Evolutionary conservation across 2,888 invertebrate genomes (phyloP).

Genomic region (Phaedon cochleariae): DNA sequence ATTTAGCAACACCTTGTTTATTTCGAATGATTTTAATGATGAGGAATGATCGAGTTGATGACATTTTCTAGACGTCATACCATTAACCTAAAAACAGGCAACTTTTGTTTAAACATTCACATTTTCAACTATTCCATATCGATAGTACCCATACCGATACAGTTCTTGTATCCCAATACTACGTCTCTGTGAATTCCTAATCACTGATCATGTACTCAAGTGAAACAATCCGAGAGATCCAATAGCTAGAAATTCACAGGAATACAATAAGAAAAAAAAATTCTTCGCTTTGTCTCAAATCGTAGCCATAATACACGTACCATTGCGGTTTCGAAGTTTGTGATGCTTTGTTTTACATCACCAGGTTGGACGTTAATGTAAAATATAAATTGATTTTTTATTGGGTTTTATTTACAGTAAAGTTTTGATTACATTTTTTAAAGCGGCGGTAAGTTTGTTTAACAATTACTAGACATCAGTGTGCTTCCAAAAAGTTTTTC

Average conservation of each 20-base stretch:
- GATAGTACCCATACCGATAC: too few relatives aligned
- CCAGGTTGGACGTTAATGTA: conserved; percentile 7
- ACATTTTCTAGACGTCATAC: too few relatives aligned
- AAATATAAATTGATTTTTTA: conserved; percentile 21
- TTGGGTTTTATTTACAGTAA: conserved; percentile 12
- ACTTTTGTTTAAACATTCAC: too few relatives aligned
- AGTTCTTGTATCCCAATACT: too few relatives aligned
- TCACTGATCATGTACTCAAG: conserved; percentile 54
- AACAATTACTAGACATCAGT: background rate
- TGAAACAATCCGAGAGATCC: conserved; percentile 47
- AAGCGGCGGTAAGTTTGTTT: background rate
- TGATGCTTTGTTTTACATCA: conserved; percentile 46
- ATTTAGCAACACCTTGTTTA: too few relatives aligned
- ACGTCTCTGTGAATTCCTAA: conserved; percentile 46
- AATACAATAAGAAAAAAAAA: conserved; percentile 45
- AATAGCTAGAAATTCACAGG: conserved; percentile 41
- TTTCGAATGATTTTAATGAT: too few relatives aligned
- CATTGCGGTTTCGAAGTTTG: conserved; percentile 51
- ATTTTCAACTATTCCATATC: too few relatives aligned
- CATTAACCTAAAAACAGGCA: too few relatives aligned
- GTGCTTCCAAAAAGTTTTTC: background rate
- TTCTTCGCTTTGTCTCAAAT: conserved; percentile 52
- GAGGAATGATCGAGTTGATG: too few relatives aligned
- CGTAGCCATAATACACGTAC: conserved; percentile 56
- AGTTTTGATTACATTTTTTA: conserved; percentile 18